Base-by-base conservation (phyloP, 1,140 invertebrate genomes). In the Panagrolaimus sp. region DNA sequence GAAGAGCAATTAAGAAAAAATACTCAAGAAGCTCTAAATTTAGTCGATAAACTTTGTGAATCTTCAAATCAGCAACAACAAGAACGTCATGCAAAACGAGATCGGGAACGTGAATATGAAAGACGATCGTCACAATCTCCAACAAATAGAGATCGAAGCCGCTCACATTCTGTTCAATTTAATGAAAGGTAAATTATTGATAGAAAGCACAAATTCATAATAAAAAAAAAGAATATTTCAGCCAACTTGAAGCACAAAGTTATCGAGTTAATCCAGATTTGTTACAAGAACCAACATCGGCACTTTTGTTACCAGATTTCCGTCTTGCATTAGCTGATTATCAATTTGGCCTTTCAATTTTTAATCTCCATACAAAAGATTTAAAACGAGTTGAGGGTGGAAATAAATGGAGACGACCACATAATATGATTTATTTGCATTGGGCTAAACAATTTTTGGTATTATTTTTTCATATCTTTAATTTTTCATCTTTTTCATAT, bases 181-280 rank as follows among this genome's bases (percentile, higher is more conserved):
- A 58, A 28, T 58, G 52, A 58, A 58, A 58, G 28, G 21, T 26
- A 58, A 58, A 12, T 21, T 12, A 28, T 58, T 28, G 7, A 7
- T 38, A 4, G 7, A 38, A 4, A 38, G 32, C 32, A 4, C 7
- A 38, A 38, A 38, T 4, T 2, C 32, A n/a, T n/a, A n/a, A n/a
- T 38, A 7, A 4, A 38, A 38, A 38, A 38, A 38, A 4, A 38
- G n/a, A n/a, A n/a, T n/a, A 38, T 38, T 38, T 38, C 7, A 38
- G 32, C 7, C 32, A 38, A 38, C 32, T 38, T 38, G 52, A 58
- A 21, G 52, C 52, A 4, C 52, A 58, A 58, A 58, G 52, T 58
- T 58, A 58, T 58, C 8, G 52, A 58, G 52, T 58, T 58, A 65
- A 65, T 21, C 63, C 45, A 0, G 63, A 44, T 26, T 24, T 47